Conservation (phyloP, 2,797 vertebrate species). For the Tokudaia muenninki region DNA sequence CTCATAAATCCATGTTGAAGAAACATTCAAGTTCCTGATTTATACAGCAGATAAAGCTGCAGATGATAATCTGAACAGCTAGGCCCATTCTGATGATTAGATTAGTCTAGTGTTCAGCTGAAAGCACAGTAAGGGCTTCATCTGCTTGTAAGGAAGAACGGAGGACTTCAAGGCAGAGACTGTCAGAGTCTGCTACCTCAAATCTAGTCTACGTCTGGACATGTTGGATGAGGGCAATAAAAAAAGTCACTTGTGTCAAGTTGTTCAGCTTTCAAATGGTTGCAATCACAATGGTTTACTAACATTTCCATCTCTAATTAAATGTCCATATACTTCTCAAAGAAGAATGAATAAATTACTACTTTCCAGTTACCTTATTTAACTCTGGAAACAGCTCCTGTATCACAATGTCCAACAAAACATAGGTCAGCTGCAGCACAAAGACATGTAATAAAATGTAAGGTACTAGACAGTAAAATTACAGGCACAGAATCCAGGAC, state of each 20-base stretch:
- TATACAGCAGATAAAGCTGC: not conserved
- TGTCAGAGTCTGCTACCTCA: not conserved
- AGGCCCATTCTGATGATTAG: not conserved
- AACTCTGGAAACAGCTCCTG: slow-evolving; percentile 97
- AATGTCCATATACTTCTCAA: slow-evolving; percentile 29
- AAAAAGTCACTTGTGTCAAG: not conserved
- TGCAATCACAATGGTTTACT: slow-evolving; percentile 15
- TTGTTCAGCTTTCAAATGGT: slow-evolving; percentile 46
- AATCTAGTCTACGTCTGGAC: not conserved
- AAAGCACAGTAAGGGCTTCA: not conserved
- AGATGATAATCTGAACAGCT: not conserved
- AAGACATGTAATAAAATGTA: slow-evolving; percentile 62
- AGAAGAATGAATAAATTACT: slow-evolving; percentile 60
- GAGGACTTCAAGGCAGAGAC: not conserved
- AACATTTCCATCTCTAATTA: slow-evolving; percentile 21
- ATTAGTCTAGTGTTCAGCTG: not conserved
- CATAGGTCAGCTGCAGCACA: slow-evolving; percentile 93
- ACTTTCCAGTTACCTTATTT: slow-evolving; percentile 89
- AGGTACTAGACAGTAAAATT: slow-evolving; percentile 26
- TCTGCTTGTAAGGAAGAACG: slow-evolving; percentile 13
- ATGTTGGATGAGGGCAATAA: slow-evolving; percentile 14
- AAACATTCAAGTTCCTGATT: slow-evolving; percentile 31
- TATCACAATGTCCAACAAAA: slow-evolving; percentile 95
- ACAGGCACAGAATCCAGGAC: slow-evolving; percentile 47
- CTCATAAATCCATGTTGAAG: slow-evolving; percentile 37